Conservation (phyloP, 2,888 invertebrate species). For the Sinelater perroti region DNA sequence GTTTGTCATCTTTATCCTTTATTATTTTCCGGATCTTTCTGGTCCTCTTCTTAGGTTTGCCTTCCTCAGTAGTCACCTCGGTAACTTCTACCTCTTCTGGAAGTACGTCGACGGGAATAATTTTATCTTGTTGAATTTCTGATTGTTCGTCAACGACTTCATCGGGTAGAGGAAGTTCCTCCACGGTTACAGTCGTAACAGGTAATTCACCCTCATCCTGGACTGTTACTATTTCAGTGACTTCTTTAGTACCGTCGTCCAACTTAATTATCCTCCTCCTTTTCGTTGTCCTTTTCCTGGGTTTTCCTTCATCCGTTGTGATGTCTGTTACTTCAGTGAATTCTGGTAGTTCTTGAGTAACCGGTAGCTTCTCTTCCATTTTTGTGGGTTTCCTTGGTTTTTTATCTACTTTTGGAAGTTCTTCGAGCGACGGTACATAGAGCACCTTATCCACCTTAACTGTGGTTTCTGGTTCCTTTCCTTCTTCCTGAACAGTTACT, state of each 20-base stretch:
- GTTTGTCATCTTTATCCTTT: constrained; percentile 51
- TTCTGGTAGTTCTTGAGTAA: constrained; percentile 45
- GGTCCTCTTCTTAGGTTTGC: constrained; percentile 44
- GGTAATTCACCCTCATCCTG: constrained; percentile 61
- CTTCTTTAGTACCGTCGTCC: constrained; percentile 56
- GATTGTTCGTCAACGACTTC: constrained; percentile 47
- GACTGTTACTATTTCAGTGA: constrained; percentile 61
- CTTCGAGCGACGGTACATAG: constrained; percentile 31
- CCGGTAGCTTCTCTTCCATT: constrained; percentile 40
- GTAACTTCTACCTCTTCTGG: constrained; percentile 43
- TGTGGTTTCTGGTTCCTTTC: constrained; percentile 55
- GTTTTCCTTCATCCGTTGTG: constrained; percentile 45
- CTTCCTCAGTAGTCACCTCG: constrained; percentile 32
- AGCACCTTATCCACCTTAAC: constrained; percentile 40
- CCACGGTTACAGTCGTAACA: constrained; percentile 51
- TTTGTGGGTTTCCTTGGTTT: constrained; percentile 44
- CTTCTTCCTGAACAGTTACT: constrained; percentile 47
- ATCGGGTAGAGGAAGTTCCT: constrained; percentile 46
- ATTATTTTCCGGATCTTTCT: constrained; percentile 38
- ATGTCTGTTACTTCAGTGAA: constrained; percentile 46
- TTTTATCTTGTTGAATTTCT: constrained; percentile 45
- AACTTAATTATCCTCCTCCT: constrained; percentile 58
- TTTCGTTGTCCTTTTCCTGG: constrained; percentile 51
- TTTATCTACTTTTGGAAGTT: constrained; percentile 45
- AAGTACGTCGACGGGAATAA: constrained; percentile 22